Base-by-base conservation (phyloP, 2,888 invertebrate genomes). In the Sipha maydis region DNA sequence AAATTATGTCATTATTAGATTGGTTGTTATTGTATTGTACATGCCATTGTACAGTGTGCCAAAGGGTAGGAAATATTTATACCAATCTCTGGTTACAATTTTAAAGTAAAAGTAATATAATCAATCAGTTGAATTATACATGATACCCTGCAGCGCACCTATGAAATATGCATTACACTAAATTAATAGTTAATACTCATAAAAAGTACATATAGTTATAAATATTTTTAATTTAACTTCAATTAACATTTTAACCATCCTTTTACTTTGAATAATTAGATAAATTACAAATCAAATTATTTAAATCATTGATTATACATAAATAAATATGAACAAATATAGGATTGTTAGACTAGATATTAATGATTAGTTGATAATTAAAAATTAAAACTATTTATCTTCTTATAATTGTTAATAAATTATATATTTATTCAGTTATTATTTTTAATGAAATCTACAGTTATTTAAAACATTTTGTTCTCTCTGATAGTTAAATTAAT, bases 1-100 rank as follows among this genome's bases (percentile, higher is more conserved):
- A 31, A 82, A 82, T 41, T 28, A 41, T 21, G 41, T 61, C 61
- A 61, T 3, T 61, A 69, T 67, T 80, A n/a, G n/a, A n/a, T n/a
- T n/a, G n/a, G n/a, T n/a, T n/a, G n/a, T 80, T 83, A 71, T 71
- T 83, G 48, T 21, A 67, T 83, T 56, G 34, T 73, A 83, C 83
- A 83, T 83, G 83, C 73, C 25, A 73, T 69, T 17, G 21, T 25
- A 48, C 3, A 41, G 48, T 14, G 48, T 14, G 11, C 48, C 48
- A 14, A 48, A 48, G 11, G 48, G 48, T 48, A 14, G 48, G 48
- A 48, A 48, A 48, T 48, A 48, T 14, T 48, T 48, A 14, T 48
- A 48, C 48, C 48, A 41, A 11, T 7, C 41, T 11, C 4, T 4
- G 14, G 1, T 1, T 9, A 11, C 1, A 7, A 48, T 48, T 48